Evolutionary conservation across 2,888 invertebrate species (phyloP).

Genomic region (Nasonovia ribisnigri): DNA sequence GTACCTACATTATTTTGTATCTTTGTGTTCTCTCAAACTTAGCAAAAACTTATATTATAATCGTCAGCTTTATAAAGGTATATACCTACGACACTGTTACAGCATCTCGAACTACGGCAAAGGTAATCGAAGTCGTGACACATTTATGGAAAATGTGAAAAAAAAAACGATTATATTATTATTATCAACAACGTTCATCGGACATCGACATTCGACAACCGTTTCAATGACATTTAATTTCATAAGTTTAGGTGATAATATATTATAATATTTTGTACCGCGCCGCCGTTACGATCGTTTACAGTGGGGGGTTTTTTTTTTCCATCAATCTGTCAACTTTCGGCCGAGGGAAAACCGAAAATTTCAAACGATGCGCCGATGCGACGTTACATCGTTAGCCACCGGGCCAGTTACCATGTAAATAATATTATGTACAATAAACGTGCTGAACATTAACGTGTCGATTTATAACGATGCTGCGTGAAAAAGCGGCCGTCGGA

Average conservation of each 20-base stretch:
- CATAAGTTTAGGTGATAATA: background rate
- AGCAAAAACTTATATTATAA: background rate
- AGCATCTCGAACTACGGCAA: background rate
- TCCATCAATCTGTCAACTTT: background rate
- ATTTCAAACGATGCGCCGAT: background rate
- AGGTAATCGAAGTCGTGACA: background rate
- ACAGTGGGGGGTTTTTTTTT: background rate
- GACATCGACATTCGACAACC: background rate
- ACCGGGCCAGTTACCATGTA: background rate
- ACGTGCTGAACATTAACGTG: background rate
- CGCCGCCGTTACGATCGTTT: background rate
- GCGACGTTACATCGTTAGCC: no score
- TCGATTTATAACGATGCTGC: background rate
- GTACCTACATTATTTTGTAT: no score
- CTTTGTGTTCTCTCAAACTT: background rate
- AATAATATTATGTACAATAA: background rate
- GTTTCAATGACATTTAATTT: background rate
- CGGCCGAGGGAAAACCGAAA: background rate
- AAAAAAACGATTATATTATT: background rate
- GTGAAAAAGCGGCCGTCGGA: background rate
- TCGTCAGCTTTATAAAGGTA: background rate
- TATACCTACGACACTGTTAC: background rate
- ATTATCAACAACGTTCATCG: background rate
- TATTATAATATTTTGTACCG: background rate
- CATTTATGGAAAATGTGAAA: background rate